Conservation (phyloP, 2,113 vertebrate genomes). For the Pygoscelis antarcticus region DNA sequence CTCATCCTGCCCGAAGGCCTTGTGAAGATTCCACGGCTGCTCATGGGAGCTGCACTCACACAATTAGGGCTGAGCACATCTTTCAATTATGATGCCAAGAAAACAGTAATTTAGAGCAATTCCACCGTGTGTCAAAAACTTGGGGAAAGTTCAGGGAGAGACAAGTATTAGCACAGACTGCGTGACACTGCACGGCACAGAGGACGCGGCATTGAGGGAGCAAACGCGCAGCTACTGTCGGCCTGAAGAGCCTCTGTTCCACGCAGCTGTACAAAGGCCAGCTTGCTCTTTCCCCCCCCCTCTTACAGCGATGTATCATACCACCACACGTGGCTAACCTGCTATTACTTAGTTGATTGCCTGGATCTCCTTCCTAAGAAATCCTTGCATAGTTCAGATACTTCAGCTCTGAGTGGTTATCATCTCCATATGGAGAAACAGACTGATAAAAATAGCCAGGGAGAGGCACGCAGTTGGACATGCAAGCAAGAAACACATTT, state of each 20-base stretch:
- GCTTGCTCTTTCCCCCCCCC: neutral
- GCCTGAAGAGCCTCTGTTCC: neutral
- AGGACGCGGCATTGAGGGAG: neutral
- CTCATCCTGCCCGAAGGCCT: neutral
- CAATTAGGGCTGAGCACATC: neutral
- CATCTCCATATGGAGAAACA: neutral
- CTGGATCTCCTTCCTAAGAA: neutral
- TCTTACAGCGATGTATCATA: neutral
- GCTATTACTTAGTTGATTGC: neutral
- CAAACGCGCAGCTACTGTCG: fast-evolving
- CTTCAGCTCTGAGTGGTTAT: too few species aligned
- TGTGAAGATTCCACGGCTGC: neutral
- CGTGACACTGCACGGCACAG: fast-evolving
- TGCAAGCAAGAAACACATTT: neutral
- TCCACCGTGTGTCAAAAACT: neutral
- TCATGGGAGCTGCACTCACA: neutral
- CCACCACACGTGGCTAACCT: neutral
- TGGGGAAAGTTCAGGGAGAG: neutral
- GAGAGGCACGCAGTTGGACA: neutral
- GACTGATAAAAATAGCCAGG: neutral
- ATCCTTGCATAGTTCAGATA: neutral
- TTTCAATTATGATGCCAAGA: neutral
- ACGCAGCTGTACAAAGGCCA: neutral
- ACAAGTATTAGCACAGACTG: neutral
- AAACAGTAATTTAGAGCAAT: neutral